These are phyloP conservation scores for Aldabrachelys gigantea DNA, from an alignment of 2,113 vertebrate genomes.

Conservation along the genomic window DNA sequence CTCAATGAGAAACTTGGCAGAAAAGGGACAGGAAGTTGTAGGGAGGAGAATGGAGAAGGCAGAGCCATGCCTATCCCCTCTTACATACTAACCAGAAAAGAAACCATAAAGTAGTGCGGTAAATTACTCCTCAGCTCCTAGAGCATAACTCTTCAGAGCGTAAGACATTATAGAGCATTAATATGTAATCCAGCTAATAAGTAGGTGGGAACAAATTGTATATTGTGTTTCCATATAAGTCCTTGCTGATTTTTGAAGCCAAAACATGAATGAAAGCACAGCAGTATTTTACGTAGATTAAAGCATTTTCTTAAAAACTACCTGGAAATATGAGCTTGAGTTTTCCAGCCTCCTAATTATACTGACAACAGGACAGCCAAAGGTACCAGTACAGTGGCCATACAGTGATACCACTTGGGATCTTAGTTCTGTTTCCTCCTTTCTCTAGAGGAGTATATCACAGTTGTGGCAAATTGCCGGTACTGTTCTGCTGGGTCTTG, in stretches of 20 bases:
- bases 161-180: not conserved
- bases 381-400: not conserved
- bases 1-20: not conserved
- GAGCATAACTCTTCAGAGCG: not conserved
- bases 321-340: not conserved
- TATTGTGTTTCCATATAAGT: not conserved
- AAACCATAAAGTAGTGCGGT: not conserved
- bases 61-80: not conserved
- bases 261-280: not conserved
- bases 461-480: too few relatives aligned
- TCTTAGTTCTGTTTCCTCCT: not conserved
- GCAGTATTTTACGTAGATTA: not conserved
- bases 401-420: not conserved
- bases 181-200: not conserved
- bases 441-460: not conserved
- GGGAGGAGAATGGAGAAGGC: not conserved
- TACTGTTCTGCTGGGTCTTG: too few relatives aligned
- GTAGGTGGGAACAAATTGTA: not conserved
- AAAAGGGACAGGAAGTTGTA: not conserved
- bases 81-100: not conserved
- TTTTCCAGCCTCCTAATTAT: conserved; percentile 10
- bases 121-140: not conserved
- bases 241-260: not conserved
- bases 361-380: not conserved
- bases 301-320: not conserved